Conservation (phyloP, 2,888 invertebrate species). For the Aleiodes alternator region DNA sequence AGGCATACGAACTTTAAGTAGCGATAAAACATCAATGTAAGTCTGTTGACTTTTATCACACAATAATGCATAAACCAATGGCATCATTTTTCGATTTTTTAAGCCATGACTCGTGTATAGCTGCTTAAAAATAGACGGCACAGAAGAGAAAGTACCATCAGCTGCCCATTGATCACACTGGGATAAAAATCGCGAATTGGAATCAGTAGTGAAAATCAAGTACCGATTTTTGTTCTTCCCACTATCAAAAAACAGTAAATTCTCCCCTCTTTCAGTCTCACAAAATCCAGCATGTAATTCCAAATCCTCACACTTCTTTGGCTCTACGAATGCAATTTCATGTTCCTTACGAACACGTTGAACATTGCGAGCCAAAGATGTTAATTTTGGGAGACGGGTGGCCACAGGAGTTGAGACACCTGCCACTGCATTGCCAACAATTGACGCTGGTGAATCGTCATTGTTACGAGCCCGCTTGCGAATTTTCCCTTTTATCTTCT, state of each 20-base stretch:
- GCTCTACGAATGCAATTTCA: not conserved
- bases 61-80: not conserved
- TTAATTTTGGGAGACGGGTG: constrained; percentile 4
- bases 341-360: not conserved
- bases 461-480: no score
- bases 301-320: not conserved
- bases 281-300: not conserved
- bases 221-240: not conserved
- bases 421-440: no score
- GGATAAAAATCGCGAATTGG: not conserved
- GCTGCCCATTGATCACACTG: no score
- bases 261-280: not conserved
- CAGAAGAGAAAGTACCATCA: no score
- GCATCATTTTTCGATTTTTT: not conserved
- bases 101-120: no score
- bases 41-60: no score
- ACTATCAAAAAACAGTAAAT: constrained; percentile 13
- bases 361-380: constrained; percentile 10
- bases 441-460: no score
- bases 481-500: no score
- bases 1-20: no score
- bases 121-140: no score
- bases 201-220: no score
- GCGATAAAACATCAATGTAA: no score
- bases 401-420: not conserved